phyloP scores from a whole-genome alignment of 2,113 vertebrate genomes.

The Laterallus jamaicensis region DNA sequence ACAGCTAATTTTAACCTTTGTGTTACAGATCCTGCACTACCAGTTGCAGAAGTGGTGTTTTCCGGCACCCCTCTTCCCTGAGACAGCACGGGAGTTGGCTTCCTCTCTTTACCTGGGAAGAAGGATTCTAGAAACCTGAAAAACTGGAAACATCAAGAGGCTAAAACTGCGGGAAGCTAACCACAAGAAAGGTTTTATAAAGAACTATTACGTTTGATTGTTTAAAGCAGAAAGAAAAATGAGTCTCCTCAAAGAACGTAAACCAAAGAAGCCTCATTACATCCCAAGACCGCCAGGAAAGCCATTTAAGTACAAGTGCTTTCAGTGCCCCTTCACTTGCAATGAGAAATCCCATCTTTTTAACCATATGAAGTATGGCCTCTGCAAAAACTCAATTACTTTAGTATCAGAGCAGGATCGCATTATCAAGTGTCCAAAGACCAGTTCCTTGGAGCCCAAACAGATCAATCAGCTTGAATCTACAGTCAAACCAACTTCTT shows the following conservation, averaged over 20 bases:
- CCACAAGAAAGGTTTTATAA: constrained; percentile 13
- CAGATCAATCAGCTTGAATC: constrained; percentile 61
- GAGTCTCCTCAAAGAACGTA: constrained; percentile 88
- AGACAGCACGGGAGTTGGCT: neutral
- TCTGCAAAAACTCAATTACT: constrained; percentile 97
- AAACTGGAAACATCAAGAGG: constrained; percentile 33
- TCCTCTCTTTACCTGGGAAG: constrained; percentile 17
- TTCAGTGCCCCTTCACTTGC: constrained; percentile 98
- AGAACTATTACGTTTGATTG: neutral
- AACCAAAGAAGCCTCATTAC: constrained; percentile 97
- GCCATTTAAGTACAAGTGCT: constrained; percentile 98
- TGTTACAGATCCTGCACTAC: constrained; percentile 56
- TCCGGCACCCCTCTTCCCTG: neutral
- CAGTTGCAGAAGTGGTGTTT: neutral
- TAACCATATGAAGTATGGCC: constrained; percentile 98
- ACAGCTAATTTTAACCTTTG: constrained; percentile 38
- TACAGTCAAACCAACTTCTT: constrained; percentile 42
- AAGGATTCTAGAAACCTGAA: constrained; percentile 45
- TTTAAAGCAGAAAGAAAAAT: constrained; percentile 72
- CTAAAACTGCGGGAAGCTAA: neutral
- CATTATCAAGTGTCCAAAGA: constrained; percentile 70
- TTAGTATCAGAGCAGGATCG: constrained; percentile 88
- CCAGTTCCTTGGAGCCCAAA: constrained; percentile 64
- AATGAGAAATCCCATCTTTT: constrained; percentile 98
- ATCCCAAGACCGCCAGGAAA: constrained; percentile 96